Percentiles rank a stretch among this genome's conserved stretches.
Conservation (phyloP, 2,888 invertebrate genomes). For the Nasonovia ribisnigri region DNA sequence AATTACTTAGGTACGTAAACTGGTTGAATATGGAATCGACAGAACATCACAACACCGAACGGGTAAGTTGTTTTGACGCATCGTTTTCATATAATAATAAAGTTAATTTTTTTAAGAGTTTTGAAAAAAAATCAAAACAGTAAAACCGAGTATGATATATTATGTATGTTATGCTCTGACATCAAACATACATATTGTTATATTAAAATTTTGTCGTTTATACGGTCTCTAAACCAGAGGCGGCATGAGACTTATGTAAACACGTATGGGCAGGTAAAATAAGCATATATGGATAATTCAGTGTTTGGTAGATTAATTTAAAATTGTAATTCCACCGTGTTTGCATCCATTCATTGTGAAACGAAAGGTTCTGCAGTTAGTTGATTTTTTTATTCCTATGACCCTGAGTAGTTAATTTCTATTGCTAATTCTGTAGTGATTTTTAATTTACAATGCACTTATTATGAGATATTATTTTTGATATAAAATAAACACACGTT, state of each 20-base stretch:
- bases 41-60: background rate
- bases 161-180: background rate
- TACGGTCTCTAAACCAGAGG: background rate
- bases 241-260: background rate
- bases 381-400: background rate
- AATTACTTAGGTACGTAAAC: background rate
- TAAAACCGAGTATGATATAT: background rate
- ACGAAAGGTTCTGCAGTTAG: background rate
- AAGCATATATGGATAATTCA: background rate
- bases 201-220: background rate
- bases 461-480: too few relatives aligned
- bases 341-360: background rate
- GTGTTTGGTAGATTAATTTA: background rate
- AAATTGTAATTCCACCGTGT: background rate
- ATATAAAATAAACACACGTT: background rate
- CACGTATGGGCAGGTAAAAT: background rate
- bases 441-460: background rate
- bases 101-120: background rate
- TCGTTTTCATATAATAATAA: background rate
- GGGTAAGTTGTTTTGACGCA: background rate
- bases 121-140: background rate
- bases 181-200: background rate
- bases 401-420: background rate
- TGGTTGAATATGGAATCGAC: background rate
- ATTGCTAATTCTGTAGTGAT: background rate